Conservation (phyloP, 2,888 invertebrate species). For the Empis stercorea region DNA sequence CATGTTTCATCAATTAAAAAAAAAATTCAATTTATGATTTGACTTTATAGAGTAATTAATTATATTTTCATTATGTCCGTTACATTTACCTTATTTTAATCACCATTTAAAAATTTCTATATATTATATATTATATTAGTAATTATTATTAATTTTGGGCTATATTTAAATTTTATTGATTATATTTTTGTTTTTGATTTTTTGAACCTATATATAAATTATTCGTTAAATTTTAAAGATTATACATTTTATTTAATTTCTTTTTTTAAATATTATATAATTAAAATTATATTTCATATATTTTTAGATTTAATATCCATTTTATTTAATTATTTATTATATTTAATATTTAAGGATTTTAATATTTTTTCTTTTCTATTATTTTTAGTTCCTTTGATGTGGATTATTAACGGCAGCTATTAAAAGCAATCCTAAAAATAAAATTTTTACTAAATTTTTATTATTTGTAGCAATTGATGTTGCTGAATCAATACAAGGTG, state of each 20-base stretch:
- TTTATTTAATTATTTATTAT: not conserved
- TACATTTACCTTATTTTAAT: too few species aligned
- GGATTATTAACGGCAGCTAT: not conserved
- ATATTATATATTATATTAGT: not conserved
- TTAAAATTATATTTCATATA: not conserved
- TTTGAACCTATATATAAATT: too few species aligned
- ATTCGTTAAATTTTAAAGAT: too few species aligned
- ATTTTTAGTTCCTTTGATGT: constrained; percentile 1
- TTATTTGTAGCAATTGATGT: not conserved
- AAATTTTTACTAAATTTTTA: not conserved
- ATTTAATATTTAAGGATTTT: not conserved
- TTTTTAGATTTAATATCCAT: not conserved
- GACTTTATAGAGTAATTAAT: too few species aligned
- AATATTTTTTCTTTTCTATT: not conserved
- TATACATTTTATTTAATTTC: too few species aligned
- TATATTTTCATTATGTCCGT: too few species aligned
- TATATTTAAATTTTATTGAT: too few species aligned
- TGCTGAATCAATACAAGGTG: constrained; percentile 7
- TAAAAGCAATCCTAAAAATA: constrained; percentile 2
- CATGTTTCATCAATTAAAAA: too few species aligned
- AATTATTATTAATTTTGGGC: too few species aligned
- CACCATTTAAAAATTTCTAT: too few species aligned
- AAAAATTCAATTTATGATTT: too few species aligned
- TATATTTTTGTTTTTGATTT: too few species aligned
- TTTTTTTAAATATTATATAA: not conserved